Evolutionary conservation across 1,140 invertebrate genomes (phyloP).

Genomic region (Leptinotarsa texana): DNA sequence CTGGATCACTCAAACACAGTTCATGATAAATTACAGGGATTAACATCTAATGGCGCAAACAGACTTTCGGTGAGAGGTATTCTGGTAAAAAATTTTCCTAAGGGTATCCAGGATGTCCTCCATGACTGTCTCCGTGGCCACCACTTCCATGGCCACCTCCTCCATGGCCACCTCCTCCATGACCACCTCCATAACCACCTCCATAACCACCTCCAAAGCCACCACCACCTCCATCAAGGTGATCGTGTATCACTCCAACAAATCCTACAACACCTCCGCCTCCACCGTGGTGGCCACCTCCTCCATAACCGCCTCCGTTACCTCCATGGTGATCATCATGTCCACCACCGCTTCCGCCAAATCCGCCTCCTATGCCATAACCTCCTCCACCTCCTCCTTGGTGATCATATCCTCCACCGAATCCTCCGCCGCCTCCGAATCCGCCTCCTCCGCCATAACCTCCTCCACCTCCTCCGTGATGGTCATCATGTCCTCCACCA

Average conservation of each 20-base stretch:
- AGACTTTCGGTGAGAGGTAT: constrained; percentile 38
- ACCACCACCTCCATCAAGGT: constrained; percentile 21
- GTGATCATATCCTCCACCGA: constrained; percentile 25
- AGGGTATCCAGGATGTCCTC: constrained; percentile 36
- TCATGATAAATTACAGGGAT: constrained; percentile 35
- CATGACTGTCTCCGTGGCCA: constrained; percentile 27
- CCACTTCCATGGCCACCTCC: constrained; percentile 31
- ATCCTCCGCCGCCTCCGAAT: constrained; percentile 19
- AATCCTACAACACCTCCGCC: constrained; percentile 17
- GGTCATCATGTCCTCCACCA: constrained; percentile 28
- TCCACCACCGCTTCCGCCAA: constrained; percentile 10
- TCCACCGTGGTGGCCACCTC: constrained; percentile 24
- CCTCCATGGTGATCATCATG: constrained; percentile 30
- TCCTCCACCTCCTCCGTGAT: constrained; percentile 36
- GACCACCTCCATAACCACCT: constrained; percentile 33
- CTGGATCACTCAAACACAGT: constrained; percentile 9
- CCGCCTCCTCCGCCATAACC: constrained; percentile 33
- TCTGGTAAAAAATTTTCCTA: constrained; percentile 31
- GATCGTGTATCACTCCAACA: constrained; percentile 7
- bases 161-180: constrained; percentile 28
- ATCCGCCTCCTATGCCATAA: constrained; percentile 21
- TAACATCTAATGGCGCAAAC: constrained; percentile 34
- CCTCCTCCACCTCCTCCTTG: constrained; percentile 35
- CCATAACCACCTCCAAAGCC: constrained; percentile 23
- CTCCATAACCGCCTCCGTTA: constrained; percentile 34